A percentile compares a stretch with the other conserved stretches of the same genome.
phyloP scores from a whole-genome alignment of 2,888 invertebrate species.

The Pilophorus perplexus region DNA sequence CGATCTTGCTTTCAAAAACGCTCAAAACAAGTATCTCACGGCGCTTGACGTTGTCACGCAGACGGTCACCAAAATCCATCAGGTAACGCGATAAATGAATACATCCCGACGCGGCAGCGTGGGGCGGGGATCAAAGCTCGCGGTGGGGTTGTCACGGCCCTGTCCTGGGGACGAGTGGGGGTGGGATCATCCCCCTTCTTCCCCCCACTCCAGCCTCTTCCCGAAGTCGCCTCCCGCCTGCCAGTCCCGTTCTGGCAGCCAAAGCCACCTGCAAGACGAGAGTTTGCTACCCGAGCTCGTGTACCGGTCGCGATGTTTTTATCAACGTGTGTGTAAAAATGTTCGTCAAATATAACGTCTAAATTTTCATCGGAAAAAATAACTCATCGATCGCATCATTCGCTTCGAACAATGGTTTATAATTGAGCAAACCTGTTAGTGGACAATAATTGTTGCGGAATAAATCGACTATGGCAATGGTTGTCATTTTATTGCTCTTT shows the following conservation, averaged over 20 bases:
- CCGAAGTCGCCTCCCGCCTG: constrained; percentile 3
- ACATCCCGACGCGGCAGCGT: not conserved
- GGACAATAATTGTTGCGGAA: not conserved
- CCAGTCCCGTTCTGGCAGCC: constrained; percentile 29
- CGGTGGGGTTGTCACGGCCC: not conserved
- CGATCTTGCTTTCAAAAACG: no score
- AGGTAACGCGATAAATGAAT: no score
- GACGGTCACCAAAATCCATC: no score
- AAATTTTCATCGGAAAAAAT: not conserved
- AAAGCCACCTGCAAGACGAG: not conserved
- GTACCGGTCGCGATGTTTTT: constrained; percentile 35
- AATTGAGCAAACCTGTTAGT: not conserved
- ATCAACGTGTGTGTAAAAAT: not conserved
- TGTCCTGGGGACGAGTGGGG: not conserved
- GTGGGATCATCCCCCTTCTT: not conserved
- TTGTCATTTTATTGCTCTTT: constrained; percentile 9
- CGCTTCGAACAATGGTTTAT: not conserved
- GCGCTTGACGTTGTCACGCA: no score
- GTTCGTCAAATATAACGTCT: not conserved
- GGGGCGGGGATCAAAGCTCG: not conserved
- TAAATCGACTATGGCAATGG: constrained; percentile 30
- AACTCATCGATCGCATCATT: not conserved
- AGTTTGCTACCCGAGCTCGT: not conserved
- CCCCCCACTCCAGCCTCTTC: constrained; percentile 11
- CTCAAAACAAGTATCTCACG: not conserved